These are phyloP conservation scores for Heliconius ismenius DNA, from an alignment of 2,888 invertebrate species.

Conservation along the genomic window DNA sequence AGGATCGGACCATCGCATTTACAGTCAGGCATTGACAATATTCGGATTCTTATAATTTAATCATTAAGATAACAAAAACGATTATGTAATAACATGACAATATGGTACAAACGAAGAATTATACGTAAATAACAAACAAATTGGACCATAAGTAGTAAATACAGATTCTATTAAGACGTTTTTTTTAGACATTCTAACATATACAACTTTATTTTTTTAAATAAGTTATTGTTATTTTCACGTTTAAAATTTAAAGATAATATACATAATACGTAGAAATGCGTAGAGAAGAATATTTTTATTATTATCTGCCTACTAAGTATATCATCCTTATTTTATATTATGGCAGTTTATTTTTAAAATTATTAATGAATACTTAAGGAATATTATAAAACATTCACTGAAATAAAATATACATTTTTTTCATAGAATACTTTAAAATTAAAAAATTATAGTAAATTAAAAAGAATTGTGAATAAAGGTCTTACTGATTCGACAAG, in stretches of 20 bases:
- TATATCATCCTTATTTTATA: conserved; percentile 15
- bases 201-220: conserved; percentile 14
- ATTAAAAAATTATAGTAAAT: background rate
- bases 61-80: too few species aligned
- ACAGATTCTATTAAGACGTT: background rate
- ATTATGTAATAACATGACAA: background rate
- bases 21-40: too few species aligned
- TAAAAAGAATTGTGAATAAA: conserved; percentile 4
- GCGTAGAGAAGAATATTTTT: conserved; percentile 14
- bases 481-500: conserved; percentile 26
- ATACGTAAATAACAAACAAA: conserved; percentile 11
- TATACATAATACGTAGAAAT: conserved; percentile 17
- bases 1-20: too few species aligned
- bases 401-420: background rate
- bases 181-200: conserved; percentile 7
- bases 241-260: conserved; percentile 16
- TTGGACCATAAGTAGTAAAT: background rate
- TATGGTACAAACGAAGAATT: background rate
- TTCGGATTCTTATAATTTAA: too few species aligned
- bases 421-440: background rate
- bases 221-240: conserved; percentile 26
- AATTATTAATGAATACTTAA: conserved; percentile 15
- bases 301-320: conserved; percentile 13
- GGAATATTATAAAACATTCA: background rate
- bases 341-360: conserved; percentile 16